Evolutionary conservation across 2,888 invertebrate species (phyloP).

Genomic region (Exocentrus adspersus): DNA sequence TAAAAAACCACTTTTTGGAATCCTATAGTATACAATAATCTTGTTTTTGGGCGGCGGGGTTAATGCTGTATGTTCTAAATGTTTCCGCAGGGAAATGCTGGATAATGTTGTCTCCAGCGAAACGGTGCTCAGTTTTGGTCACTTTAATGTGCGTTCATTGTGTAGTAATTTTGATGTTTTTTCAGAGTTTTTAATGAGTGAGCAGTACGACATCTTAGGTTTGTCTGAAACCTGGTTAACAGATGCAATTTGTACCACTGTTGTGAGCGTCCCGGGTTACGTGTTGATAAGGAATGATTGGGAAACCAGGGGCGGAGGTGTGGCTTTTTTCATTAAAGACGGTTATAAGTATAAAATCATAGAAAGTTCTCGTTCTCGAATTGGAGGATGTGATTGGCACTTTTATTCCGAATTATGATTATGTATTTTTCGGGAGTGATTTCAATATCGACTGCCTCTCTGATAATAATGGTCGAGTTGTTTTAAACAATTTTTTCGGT

Average conservation of each 20-base stretch:
- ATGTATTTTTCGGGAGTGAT: not conserved
- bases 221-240: slow-evolving; percentile 1
- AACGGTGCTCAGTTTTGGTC: not conserved
- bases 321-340: slow-evolving; percentile 6
- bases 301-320: not conserved
- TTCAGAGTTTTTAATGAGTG: not conserved
- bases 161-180: not conserved
- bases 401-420: not conserved
- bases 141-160: slow-evolving; percentile 13
- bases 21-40: not conserved
- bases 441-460: not conserved
- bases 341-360: slow-evolving; percentile 3
- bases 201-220: slow-evolving; percentile 4
- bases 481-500: not conserved
- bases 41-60: not conserved
- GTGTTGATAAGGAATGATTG: slow-evolving; percentile 1
- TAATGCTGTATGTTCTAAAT: not conserved
- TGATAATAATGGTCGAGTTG: not conserved
- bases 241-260: not conserved
- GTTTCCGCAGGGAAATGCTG: not conserved
- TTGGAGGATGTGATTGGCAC: not conserved
- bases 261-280: not conserved
- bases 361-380: not conserved
- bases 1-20: too few species aligned
- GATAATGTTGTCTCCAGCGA: not conserved